Base-by-base conservation (phyloP, 1,140 invertebrate species). In the Procambarus clarkii region DNA sequence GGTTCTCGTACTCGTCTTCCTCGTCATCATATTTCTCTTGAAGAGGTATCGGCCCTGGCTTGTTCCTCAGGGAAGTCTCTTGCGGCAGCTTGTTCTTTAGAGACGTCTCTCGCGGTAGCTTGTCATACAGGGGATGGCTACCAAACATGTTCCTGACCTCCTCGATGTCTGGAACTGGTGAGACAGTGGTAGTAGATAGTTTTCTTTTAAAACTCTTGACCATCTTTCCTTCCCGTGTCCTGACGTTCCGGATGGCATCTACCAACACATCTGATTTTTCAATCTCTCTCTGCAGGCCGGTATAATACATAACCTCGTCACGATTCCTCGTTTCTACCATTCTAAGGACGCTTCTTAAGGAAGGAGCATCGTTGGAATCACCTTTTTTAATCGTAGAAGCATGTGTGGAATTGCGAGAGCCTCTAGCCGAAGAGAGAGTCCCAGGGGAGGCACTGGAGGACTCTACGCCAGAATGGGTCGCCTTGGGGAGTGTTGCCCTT, bases 281-380 rank as follows among this genome's bases (percentile, higher is more conserved):
- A 46, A 90, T 90, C 45, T 90, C 88, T 50, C 54, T 48, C 71
- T 90, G 88, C n/a, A 90, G 74, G 21, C 88, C 88, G 4, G 88
- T 90, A 46, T 90, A 90, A 50, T 90, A 90, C 46, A 54, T 45
- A 15, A 69, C 24, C 11, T 82, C 88, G 11, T 82, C 88, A 8
- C 48, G 46, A 21, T 54, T 77, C 54, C 13, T 76, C 50, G 45
- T 11, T 3, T 86, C 74, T 8, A 54, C 34, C 15, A 44, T 11
- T 15, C 21, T 18, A 13, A 18, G 48, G 44, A 77, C 21, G 21
- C 34, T 13, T 45, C 64, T 58, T 2, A 24, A n/a, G 60, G 3
- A 15, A 11, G 71, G 74, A 21, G 24, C 15, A 21, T 45, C 5
- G 34, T 13, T 1, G 5, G 2, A 11, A 7, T 48, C 18, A 11